Evolutionary conservation across 2,888 invertebrate genomes (phyloP).

Genomic region (Eristalinus sepulchralis): DNA sequence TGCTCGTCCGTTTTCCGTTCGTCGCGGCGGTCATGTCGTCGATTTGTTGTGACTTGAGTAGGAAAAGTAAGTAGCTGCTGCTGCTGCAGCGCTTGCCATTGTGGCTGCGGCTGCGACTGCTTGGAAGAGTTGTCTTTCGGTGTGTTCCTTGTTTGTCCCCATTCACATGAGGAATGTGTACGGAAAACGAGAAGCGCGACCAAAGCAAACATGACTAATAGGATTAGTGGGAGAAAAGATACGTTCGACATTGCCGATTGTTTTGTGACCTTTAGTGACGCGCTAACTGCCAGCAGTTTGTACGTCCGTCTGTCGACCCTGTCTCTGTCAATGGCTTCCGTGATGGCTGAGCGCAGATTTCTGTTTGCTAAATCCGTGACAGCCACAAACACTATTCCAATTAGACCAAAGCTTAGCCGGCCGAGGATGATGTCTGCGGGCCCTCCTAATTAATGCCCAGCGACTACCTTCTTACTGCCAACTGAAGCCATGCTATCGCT

Average conservation of each 20-base stretch:
- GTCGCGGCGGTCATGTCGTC: slow-evolving; percentile 61
- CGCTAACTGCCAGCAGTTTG: slow-evolving; percentile 62
- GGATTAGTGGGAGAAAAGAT: slow-evolving; percentile 59
- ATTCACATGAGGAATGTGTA: slow-evolving; percentile 68
- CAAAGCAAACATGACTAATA: slow-evolving; percentile 58
- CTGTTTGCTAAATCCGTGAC: slow-evolving; percentile 41
- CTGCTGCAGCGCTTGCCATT: slow-evolving; percentile 9
- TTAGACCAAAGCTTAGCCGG: slow-evolving; percentile 61
- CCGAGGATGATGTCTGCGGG: slow-evolving; percentile 51
- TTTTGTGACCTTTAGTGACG: slow-evolving; percentile 66
- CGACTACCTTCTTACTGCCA: slow-evolving; percentile 37
- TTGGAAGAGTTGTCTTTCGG: slow-evolving; percentile 18
- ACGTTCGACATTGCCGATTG: slow-evolving; percentile 65
- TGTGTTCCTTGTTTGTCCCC: slow-evolving; percentile 65
- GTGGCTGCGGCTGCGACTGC: neutral
- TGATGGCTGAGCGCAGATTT: slow-evolving; percentile 62
- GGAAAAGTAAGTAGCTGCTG: slow-evolving; percentile 61
- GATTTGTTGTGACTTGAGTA: slow-evolving; percentile 71
- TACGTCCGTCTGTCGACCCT: slow-evolving; percentile 35
- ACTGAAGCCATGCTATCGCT: slow-evolving; percentile 53
- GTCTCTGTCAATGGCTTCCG: slow-evolving; percentile 66
- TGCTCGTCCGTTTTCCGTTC: slow-evolving; percentile 21
- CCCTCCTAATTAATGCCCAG: slow-evolving; percentile 64
- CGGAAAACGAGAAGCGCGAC: slow-evolving; percentile 37
- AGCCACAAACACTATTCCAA: slow-evolving; percentile 50